phyloP scores from a whole-genome alignment of 2,888 invertebrate genomes.

The Gymnoscelis rufifasciata region DNA sequence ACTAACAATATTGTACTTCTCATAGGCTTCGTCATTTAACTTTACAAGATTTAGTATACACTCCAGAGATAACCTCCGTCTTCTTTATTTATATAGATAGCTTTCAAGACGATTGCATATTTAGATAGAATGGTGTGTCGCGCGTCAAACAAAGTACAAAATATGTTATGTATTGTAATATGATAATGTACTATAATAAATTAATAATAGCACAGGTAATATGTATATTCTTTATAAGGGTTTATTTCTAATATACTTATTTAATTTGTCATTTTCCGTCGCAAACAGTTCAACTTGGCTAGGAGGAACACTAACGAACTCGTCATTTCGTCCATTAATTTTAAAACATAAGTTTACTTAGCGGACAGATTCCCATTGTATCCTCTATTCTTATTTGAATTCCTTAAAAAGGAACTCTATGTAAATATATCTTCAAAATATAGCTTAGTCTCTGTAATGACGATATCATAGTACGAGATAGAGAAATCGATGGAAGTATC shows the following conservation, averaged over 20 bases:
- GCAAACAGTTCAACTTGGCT: conserved; percentile 73
- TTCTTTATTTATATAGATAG: conserved; percentile 35
- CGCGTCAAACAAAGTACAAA: conserved; percentile 76
- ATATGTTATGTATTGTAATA: conserved; percentile 77
- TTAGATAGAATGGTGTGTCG: conserved; percentile 68
- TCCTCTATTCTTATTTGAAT: conserved; percentile 59
- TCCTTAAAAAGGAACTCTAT: conserved; percentile 69
- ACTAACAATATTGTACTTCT: conserved; percentile 77
- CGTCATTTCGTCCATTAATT: conserved; percentile 79
- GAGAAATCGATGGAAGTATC: too few relatives aligned
- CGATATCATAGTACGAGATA: conserved; percentile 36
- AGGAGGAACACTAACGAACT: conserved; percentile 77
- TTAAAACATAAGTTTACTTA: conserved; percentile 74
- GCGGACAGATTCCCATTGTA: conserved; percentile 69
- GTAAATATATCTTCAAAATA: conserved; percentile 70
- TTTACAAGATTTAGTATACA: conserved; percentile 27
- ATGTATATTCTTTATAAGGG: conserved; percentile 72
- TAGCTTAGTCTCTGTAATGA: conserved; percentile 64
- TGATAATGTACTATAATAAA: conserved; percentile 71
- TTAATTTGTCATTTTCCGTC: conserved; percentile 76
- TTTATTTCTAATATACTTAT: conserved; percentile 51
- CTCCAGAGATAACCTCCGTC: conserved; percentile 14
- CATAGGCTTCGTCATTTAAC: conserved; percentile 46
- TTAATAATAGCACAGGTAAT: conserved; percentile 65
- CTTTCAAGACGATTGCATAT: conserved; percentile 46